phyloP scores from a whole-genome alignment of 2,888 invertebrate species.

The Eupeodes luniger region DNA sequence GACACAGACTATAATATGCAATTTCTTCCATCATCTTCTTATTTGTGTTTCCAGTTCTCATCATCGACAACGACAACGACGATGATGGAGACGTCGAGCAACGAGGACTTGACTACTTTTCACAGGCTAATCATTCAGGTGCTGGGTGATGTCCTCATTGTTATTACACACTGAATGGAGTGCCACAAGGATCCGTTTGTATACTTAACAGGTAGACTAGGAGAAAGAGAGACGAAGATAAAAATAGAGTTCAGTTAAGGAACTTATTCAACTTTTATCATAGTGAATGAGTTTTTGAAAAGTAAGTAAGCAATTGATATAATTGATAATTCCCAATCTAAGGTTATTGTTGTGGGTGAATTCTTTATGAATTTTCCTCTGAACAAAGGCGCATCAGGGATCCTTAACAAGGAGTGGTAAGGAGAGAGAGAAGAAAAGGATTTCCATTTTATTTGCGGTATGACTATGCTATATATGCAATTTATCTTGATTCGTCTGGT shows the following conservation, averaged over 20 bases:
- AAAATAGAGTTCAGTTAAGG: conserved; percentile 15
- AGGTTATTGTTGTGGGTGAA: conserved; percentile 68
- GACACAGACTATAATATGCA: conserved; percentile 18
- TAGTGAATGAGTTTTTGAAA: conserved; percentile 43
- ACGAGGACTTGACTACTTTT: conserved; percentile 4
- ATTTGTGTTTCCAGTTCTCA: conserved; percentile 1
- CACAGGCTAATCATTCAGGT: conserved; percentile 59
- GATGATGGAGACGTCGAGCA: no score
- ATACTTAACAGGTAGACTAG: background rate
- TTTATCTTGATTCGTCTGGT: conserved; percentile 26
- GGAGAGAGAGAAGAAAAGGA: conserved; percentile 2
- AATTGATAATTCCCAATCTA: conserved; percentile 72
- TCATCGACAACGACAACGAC: background rate
- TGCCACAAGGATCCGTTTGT: conserved; percentile 42
- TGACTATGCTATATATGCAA: conserved; percentile 40
- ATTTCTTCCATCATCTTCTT: background rate
- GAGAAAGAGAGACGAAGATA: conserved; percentile 12
- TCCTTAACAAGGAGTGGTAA: conserved; percentile 20
- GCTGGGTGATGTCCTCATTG: conserved; percentile 48
- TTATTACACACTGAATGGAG: conserved; percentile 17
- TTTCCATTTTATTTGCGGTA: conserved; percentile 49
- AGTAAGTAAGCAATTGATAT: conserved; percentile 68
- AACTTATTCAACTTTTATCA: background rate
- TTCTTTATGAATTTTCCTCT: conserved; percentile 8
- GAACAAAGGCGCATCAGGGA: conserved; percentile 53